Evolutionary conservation across 2,888 invertebrate species (phyloP).

Genomic region (Parnassius smintheus): DNA sequence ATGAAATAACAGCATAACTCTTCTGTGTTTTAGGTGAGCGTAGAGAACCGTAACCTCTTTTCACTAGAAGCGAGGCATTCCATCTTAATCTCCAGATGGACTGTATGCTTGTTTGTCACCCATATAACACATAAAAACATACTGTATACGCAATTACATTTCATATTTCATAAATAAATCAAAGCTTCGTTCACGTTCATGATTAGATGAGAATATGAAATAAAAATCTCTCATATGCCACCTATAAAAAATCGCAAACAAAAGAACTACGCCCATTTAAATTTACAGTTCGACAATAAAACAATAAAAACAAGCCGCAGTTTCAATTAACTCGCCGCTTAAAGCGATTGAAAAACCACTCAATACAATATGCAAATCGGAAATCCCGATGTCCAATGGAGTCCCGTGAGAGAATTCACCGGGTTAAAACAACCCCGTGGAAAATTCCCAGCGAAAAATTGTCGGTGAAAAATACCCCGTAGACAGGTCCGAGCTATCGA

Average conservation of each 20-base stretch:
- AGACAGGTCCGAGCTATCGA: conserved; percentile 66
- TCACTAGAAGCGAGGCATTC: too few relatives aligned
- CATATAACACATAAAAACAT: too few relatives aligned
- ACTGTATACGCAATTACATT: too few relatives aligned
- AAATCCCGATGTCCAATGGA: conserved; percentile 54
- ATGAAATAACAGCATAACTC: too few relatives aligned
- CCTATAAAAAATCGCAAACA: conserved; percentile 9
- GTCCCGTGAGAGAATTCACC: conserved; percentile 38
- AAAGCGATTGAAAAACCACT: conserved; percentile 39
- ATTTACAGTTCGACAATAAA: conserved; percentile 17
- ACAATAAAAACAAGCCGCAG: conserved; percentile 29
- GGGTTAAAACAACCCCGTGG: conserved; percentile 32
- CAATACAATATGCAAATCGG: conserved; percentile 71
- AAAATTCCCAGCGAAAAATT: conserved; percentile 30
- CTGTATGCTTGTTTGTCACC: too few relatives aligned
- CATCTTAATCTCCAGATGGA: too few relatives aligned
- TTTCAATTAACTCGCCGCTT: conserved; percentile 53
- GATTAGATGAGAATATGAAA: background rate
- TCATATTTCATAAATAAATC: too few relatives aligned
- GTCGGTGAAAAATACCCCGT: conserved; percentile 37
- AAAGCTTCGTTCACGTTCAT: too few relatives aligned
- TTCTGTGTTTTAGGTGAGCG: too few relatives aligned
- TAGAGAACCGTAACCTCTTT: too few relatives aligned
- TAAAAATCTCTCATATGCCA: conserved; percentile 6
- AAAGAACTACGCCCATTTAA: conserved; percentile 16